Base-by-base conservation (phyloP, 1,140 invertebrate genomes). In the Tyrophagus putrescentiae region DNA sequence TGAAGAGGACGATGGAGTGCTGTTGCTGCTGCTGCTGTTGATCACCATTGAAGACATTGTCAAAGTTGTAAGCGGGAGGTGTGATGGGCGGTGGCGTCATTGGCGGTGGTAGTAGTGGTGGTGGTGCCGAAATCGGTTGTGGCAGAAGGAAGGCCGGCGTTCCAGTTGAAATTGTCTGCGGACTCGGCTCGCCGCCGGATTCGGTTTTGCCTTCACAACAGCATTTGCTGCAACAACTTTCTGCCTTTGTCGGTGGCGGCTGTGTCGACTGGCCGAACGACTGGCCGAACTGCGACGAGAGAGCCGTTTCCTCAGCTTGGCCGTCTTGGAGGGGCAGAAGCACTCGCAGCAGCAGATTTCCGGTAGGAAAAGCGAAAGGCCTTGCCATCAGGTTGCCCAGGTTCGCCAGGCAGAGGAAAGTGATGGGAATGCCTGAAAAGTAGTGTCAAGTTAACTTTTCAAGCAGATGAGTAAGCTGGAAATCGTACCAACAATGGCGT, bases 341-440 rank as follows among this genome's bases (percentile, higher is more conserved):
- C 57, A 91, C 39, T 87, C 78, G 70, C 87, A 91, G 68, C 87
- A 91, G 67, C 86, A 91, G 4, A 70, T 65, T 57, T 70, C 86
- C 86, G 89, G 68, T 91, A 91, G 1, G 89, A 71, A 69, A 89
- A 89, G 61, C 85, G 83, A 73, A 94, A 93, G 33, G 88, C 87
- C 50, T 89, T 85, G 91, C 89, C 85, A 96, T 88, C 56, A 91
- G 83, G 70, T 93, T 87, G n/a, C 91, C 90, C 61, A 96, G 92
- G 70, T 93, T 93, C 41, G 89, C 92, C 31, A 96, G 77, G 66
- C 89, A 92, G 3, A 95, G 78, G 56, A 96, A 78, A 85, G 94
- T 92, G 56, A 95, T 73, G 0, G 91, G 90, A 65, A 95, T 96
- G 21, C 92, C n/a, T n/a, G n/a, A n/a, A n/a, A n/a, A n/a, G n/a